Conservation (phyloP, 2,888 invertebrate species). For the Tenthredo livida region DNA sequence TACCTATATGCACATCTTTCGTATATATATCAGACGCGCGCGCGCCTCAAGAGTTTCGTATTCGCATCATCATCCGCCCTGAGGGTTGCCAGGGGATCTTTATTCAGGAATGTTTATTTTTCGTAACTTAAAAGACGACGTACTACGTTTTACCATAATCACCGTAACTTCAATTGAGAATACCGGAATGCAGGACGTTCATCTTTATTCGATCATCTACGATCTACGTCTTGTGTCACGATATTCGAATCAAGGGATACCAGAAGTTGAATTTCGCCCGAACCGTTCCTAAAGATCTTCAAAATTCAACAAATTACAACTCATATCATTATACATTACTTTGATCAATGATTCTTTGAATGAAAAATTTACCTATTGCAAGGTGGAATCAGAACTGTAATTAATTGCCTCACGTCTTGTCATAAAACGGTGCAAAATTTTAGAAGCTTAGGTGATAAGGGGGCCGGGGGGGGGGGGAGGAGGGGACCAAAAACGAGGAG, state of each 20-base stretch:
- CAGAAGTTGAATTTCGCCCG: neutral
- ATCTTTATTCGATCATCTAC: neutral
- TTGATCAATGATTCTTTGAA: too few relatives aligned
- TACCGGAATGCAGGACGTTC: neutral
- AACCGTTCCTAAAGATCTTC: neutral
- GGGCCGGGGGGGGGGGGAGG: neutral
- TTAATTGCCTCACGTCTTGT: neutral
- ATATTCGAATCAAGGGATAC: neutral
- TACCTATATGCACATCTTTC: neutral
- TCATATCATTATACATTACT: neutral
- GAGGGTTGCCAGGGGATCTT: constrained; percentile 4
- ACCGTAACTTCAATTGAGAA: neutral
- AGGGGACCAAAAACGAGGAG: neutral
- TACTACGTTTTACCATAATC: neutral
- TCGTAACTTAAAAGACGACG: neutral
- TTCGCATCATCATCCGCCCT: neutral
- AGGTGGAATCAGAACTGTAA: too few relatives aligned
- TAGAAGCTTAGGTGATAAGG: neutral
- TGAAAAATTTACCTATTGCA: too few relatives aligned
- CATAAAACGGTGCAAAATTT: neutral
- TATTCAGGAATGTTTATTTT: constrained; percentile 33
- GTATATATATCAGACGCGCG: neutral
- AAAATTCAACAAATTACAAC: neutral
- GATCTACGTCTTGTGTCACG: neutral
- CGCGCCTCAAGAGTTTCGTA: neutral